Base-by-base conservation (phyloP, 2,797 vertebrate genomes). In the Rousettus madagascariensis region DNA sequence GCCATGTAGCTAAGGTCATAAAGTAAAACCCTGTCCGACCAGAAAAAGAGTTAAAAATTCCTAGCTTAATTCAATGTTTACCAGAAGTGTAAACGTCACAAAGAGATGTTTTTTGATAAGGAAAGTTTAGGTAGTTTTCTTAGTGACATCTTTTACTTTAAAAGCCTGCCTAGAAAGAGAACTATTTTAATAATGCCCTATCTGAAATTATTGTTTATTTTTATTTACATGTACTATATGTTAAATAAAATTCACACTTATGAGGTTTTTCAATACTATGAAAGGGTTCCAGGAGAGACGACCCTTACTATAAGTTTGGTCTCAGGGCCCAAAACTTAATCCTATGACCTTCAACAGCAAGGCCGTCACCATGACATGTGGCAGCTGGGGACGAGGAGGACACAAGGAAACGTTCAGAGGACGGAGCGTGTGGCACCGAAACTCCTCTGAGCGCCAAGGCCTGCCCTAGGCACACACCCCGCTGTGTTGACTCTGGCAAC, bases 401-500 rank as follows among this genome's bases (percentile, higher is more conserved):
- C 55, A 1, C 30, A 90, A 53, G 33, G 49, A 78, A 80, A 72
- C 41, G 12, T 17, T 83, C 53, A 38, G 63, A 88, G 43, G 78
- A 79, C 82, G 87, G 51, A 77, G 53, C 19, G 28, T 71, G 66
- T 87, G 89, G 65, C 33, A 71, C 36, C 51, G n/a, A 71, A 90
- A 30, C 68, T 57, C 19, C 72, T 20, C 10, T 69, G 28, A 72
- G 86, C 77, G 26, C 57, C n/a, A 63, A n/a, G 80, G 9, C 49
- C 88, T 61, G 89, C 94, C 71, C 68, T 55, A 16, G 88, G 89
- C 83, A 83, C 71, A 89, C 51, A 72, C 79, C 24, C 38, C 38
- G 38, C 38, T 38, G 38, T 38, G 38, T 38, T 94, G 93, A 95
- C 93, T 91, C 94, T 91, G 96, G 92, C 46, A 13, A 17, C 3